Conservation (phyloP, 2,888 invertebrate genomes). For the Athalia rosae region DNA sequence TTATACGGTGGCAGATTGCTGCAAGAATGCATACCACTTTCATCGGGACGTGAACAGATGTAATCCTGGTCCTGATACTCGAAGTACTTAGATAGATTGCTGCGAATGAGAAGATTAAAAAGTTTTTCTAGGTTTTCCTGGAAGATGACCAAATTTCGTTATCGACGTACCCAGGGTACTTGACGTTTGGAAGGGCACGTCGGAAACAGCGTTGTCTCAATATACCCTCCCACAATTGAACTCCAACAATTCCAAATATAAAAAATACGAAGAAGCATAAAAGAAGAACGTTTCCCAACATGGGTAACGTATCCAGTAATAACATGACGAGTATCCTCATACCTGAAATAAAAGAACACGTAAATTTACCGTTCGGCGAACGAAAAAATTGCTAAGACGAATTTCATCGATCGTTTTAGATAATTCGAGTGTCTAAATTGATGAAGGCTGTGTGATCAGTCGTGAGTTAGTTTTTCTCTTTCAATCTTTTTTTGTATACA, state of each 20-base stretch:
- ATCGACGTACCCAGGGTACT: conserved; percentile 84
- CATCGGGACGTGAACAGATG: conserved; percentile 95
- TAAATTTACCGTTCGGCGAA: neutral
- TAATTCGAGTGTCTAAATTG: neutral
- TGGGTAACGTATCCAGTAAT: conserved; percentile 97
- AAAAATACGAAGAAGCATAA: conserved; percentile 99
- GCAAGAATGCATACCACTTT: conserved; percentile 96
- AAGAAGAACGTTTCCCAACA: conserved; percentile 98
- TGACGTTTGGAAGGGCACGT: conserved; percentile 81
- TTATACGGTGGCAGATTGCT: conserved; percentile 84
- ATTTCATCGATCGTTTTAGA: neutral
- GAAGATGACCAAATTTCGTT: neutral
- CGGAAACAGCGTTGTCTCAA: conserved; percentile 95
- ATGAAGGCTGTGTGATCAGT: neutral
- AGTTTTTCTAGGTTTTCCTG: neutral
- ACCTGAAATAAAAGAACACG: conserved; percentile 78
- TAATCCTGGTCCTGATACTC: conserved; percentile 95
- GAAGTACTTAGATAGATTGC: conserved; percentile 86
- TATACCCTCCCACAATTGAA: conserved; percentile 99
- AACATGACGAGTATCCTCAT: conserved; percentile 99
- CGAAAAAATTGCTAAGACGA: conserved; percentile 7
- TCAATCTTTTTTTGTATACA: conserved; percentile 27
- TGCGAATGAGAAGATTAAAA: conserved; percentile 66
- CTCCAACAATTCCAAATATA: conserved; percentile 99
- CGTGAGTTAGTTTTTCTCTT: neutral